Evolutionary conservation across 2,888 invertebrate species (phyloP), one percentile per base, ranked within the genome.

Genomic region (Cerastis leucographa): DNA sequence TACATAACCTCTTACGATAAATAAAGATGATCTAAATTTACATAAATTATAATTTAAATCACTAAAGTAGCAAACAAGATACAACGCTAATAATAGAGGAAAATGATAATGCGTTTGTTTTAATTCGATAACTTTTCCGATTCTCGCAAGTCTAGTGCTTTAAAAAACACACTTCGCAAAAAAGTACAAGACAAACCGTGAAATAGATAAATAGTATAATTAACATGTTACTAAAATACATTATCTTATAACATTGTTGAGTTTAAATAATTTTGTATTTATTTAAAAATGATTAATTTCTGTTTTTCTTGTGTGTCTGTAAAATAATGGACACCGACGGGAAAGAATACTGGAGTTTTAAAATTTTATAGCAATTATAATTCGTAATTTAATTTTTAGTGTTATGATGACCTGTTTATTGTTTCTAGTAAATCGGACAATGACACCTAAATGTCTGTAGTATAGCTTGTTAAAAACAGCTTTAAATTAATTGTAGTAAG

Each of bases 41-140:
- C 86, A 87, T 89, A 87, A 73, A 81, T 86, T 86, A 80, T 70
- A 78, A 87, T 79, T 81, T 76, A 80, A 83, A 85, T 81, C 72
- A 40, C 61, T 78, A 67, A 67, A 75, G 72, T 78, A 85, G 76
- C 70, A 78, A 81, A 83, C 70, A 80, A 68, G 72, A 74, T 84
- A 78, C 71, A 71, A 67, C 49, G 74, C 76, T 84, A 72, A 74
- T 70, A 74, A 56, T 40, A 69, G 49, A 62, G 72, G 73, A 74
- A 83, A 84, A 87, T 76, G 76, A 82, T 66, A 75, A 74, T 14
- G 62, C 59, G 54, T 71, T 65, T 74, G 61, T 72, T 69, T 54
- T 73, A 83, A 64, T 61, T 70, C 42, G 49, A 68, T 59, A 69
- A 46, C 12, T 72, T 42, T 19, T 64, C 61, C 14, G 35, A 62